Evolutionary conservation across 2,113 vertebrate genomes (phyloP).

Genomic region (Motacilla alba): DNA sequence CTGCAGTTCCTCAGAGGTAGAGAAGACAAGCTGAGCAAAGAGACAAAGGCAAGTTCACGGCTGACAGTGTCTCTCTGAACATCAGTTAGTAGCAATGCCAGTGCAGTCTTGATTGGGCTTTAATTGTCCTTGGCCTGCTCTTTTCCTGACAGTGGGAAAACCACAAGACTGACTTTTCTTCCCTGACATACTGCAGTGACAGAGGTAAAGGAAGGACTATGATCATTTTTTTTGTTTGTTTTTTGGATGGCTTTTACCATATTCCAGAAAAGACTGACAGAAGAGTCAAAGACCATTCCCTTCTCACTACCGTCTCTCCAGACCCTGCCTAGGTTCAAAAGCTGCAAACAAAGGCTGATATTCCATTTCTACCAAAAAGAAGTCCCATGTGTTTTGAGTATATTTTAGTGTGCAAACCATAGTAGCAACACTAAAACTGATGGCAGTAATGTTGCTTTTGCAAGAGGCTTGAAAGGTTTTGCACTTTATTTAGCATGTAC

Average conservation of each 20-base stretch:
- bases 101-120: neutral
- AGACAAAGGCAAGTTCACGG: neutral
- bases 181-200: neutral
- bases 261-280: neutral
- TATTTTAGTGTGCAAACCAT: neutral
- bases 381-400: neutral
- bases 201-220: neutral
- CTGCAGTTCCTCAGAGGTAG: neutral
- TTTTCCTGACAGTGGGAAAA: neutral
- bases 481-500: neutral
- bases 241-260: neutral
- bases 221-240: neutral
- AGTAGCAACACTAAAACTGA: neutral
- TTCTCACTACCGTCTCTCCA: neutral
- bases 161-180: neutral
- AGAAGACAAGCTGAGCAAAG: neutral
- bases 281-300: neutral
- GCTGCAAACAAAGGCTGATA: neutral
- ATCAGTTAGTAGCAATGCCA: neutral
- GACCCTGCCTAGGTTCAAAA: neutral
- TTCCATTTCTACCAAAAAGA: neutral
- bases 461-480: neutral
- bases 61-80: neutral
- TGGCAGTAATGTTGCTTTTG: neutral
- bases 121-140: neutral